Conservation (phyloP, 2,888 invertebrate genomes). For the Drosophila lutescens region DNA sequence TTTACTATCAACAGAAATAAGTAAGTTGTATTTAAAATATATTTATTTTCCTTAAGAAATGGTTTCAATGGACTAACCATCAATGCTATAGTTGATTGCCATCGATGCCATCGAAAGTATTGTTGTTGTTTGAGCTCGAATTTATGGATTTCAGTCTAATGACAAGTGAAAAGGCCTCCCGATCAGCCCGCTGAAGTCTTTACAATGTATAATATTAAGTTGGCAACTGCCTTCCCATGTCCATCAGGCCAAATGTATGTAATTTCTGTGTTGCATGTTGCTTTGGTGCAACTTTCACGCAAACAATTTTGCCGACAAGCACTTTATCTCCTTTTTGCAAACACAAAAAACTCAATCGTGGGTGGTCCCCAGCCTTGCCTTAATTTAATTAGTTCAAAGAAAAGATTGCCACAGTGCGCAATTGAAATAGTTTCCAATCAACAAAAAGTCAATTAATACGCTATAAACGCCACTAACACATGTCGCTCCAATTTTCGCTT, state of each 20-base stretch:
- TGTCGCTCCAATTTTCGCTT: constrained; percentile 49
- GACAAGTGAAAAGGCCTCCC: constrained; percentile 64
- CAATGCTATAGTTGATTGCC: neutral
- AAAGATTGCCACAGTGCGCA: constrained; percentile 41
- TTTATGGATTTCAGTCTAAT: constrained; percentile 15
- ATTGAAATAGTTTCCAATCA: constrained; percentile 68
- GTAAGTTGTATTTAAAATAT: neutral
- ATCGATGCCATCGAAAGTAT: neutral
- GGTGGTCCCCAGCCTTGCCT: constrained; percentile 28
- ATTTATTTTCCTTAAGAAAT: no score
- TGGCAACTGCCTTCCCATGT: constrained; percentile 21
- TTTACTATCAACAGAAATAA: neutral
- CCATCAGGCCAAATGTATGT: neutral
- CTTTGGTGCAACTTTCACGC: constrained; percentile 59
- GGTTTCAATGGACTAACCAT: neutral
- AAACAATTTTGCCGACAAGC: constrained; percentile 53
- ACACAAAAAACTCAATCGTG: constrained; percentile 24
- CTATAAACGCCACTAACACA: constrained; percentile 46
- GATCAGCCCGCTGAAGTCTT: constrained; percentile 37
- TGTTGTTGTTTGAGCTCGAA: neutral
- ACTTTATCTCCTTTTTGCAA: constrained; percentile 17
- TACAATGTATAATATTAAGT: constrained; percentile 67
- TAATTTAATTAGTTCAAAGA: constrained; percentile 41
- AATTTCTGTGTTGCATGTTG: constrained; percentile 17
- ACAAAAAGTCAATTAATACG: constrained; percentile 66